Base-by-base conservation (phyloP, 1,140 invertebrate genomes). In the Nymphalis io region DNA sequence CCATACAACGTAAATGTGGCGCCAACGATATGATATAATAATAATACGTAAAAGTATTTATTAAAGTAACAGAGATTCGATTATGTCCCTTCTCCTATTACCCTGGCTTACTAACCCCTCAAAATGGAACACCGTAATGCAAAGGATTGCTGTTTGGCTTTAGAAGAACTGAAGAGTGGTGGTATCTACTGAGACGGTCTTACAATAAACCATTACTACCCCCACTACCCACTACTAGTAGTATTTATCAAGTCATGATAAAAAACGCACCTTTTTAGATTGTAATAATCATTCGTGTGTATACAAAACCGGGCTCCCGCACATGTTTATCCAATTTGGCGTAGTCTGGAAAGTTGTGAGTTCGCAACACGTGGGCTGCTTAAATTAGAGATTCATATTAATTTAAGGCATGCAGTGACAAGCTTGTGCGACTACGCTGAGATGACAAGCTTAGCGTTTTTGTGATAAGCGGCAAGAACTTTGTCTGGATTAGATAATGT, bases 351-450 rank as follows among this genome's bases (percentile, higher is more conserved):
- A 89, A 91, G 87, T 91, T 91, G 87, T 61, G 80, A 87, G 84
- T 76, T 86, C 74, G 85, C 82, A 89, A 82, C 87, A 91, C 84
- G 84, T 91, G 89, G 83, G 82, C 81, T 82, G 82, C 76, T 77
- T 82, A 88, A 89, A 91, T 91, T 88, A 89, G 84, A 85, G 83
- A 89, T 91, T 89, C 87, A 89, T 91, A 89, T 89, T 91, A 89
- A 91, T 89, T 89, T 87, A 84, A 79, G 75, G 75, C 73, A 77
- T 78, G 68, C 75, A 78, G 68, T 82, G 83, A 85, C 82, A 87
- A 72, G 79, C 70, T 79, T 81, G 78, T 80, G 80, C 68, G 81
- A 71, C 71, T 73, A 79, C 62, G 70, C 57, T 62, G 18, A 67
- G 58, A 69, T 59, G 67, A 62, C 64, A 69, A 70, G 69, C 62